Evolutionary conservation across 2,888 invertebrate genomes (phyloP).

Genomic region (Dasypogon diadema): DNA sequence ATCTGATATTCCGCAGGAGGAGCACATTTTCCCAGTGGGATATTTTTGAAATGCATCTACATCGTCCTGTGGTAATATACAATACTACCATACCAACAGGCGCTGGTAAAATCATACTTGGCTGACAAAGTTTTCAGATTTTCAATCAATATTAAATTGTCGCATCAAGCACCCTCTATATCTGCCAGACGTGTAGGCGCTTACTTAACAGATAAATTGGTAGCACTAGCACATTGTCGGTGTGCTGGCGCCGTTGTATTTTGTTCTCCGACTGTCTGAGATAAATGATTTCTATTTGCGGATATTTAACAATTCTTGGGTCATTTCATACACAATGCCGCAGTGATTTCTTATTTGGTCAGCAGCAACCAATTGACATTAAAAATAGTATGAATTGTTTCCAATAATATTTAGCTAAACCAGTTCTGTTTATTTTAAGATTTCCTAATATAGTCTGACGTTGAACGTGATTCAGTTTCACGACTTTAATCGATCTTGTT

Average conservation of each 20-base stretch:
- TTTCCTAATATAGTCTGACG: not conserved
- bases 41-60: no score
- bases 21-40: not conserved
- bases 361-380: not conserved
- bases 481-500: no score
- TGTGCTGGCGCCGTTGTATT: constrained; percentile 7
- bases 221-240: not conserved
- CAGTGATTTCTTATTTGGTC: not conserved
- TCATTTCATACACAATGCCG: not conserved
- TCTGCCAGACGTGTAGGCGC: constrained; percentile 11
- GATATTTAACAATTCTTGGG: not conserved
- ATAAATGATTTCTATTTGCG: not conserved
- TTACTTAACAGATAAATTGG: constrained; percentile 14
- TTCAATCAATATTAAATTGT: not conserved
- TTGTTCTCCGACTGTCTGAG: not conserved
- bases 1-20: not conserved
- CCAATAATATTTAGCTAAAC: no score
- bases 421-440: no score
- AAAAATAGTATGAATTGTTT: no score
- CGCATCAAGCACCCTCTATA: not conserved
- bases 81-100: no score
- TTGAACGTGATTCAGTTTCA: not conserved
- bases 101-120: not conserved
- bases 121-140: not conserved
- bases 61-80: no score